phyloP scores from a whole-genome alignment of 2,113 vertebrate genomes.

The Raja brachyura region DNA sequence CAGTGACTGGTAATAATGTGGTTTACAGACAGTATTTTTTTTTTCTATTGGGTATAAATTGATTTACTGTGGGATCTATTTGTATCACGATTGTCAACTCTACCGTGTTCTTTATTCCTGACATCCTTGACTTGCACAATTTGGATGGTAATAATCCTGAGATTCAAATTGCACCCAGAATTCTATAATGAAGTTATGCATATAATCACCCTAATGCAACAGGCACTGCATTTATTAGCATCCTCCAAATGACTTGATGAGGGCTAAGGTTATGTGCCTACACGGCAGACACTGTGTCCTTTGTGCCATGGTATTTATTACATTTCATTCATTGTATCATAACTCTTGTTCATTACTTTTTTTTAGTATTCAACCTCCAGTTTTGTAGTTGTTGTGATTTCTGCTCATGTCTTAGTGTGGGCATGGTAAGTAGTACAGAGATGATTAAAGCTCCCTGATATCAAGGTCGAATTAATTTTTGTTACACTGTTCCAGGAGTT shows the following conservation, averaged over 20 bases:
- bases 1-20: neutral
- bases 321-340: neutral
- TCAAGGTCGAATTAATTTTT: constrained; percentile 5
- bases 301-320: neutral
- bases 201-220: neutral
- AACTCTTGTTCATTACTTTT: neutral
- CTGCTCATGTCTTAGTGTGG: neutral
- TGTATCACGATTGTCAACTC: constrained; percentile 11
- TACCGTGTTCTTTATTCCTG: neutral
- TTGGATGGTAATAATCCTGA: constrained; percentile 18
- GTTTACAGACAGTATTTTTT: neutral
- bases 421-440: neutral
- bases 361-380: neutral
- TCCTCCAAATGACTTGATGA: too few species aligned
- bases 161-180: neutral
- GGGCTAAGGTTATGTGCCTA: neutral
- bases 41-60: neutral
- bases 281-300: neutral
- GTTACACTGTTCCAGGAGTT: neutral
- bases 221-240: neutral
- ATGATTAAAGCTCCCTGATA: neutral
- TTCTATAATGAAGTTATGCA: neutral
- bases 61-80: neutral
- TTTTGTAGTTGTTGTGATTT: neutral
- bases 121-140: neutral